Percentiles rank a stretch among this genome's conserved stretches.
Conservation (phyloP, 2,797 vertebrate genomes). For the Onychomys leucogaster region DNA sequence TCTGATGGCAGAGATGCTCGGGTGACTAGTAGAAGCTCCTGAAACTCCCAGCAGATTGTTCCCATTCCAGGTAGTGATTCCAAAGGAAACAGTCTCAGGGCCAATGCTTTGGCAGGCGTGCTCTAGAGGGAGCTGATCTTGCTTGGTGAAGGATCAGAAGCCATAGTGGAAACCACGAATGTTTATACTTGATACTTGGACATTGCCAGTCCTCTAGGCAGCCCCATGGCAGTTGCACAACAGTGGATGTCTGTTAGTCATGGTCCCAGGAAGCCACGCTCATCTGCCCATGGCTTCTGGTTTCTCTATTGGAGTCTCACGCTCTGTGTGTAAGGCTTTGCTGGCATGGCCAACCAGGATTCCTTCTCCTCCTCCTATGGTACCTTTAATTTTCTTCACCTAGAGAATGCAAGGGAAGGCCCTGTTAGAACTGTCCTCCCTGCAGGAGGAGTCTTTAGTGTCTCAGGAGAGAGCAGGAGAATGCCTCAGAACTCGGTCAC, state of each 20-base stretch:
- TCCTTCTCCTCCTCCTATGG: not conserved
- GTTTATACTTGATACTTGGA: not conserved
- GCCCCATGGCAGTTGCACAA: not conserved
- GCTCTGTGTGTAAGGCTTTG: not conserved
- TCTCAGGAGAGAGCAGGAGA: not conserved
- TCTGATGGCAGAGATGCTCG: too few species aligned
- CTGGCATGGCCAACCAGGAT: not conserved
- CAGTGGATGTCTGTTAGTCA: too few species aligned
- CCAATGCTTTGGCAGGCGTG: fast-evolving
- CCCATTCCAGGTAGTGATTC: not conserved
- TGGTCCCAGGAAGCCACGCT: not conserved
- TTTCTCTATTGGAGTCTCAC: not conserved
- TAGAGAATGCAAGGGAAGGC: not conserved
- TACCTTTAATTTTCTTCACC: not conserved
- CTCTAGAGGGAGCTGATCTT: not conserved
- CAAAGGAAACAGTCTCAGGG: not conserved
- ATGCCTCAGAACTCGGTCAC: not conserved
- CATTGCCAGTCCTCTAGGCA: not conserved
- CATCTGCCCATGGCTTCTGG: not conserved
- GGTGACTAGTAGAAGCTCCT: not conserved
- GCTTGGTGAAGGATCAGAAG: not conserved
- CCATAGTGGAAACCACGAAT: not conserved
- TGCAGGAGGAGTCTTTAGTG: not conserved
- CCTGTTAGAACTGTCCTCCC: not conserved
- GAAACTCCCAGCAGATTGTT: not conserved